Evolutionary conservation across 64 coral and sea anemone genomes (phyloP), one percentile per base, ranked within the genome.

Genomic region (Montipora efflorescens): DNA sequence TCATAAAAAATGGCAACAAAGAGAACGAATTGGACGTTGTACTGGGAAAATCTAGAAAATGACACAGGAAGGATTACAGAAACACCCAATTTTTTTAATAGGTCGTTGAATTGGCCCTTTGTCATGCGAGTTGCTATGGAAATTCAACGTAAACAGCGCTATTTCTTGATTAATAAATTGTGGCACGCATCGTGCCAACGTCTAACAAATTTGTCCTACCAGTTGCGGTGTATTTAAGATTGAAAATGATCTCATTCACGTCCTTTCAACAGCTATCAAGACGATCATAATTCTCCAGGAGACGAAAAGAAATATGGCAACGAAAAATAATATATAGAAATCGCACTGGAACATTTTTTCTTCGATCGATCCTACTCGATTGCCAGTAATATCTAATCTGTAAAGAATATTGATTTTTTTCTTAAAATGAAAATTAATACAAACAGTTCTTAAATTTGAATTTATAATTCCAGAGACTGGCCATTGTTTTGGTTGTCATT

Each of bases 161-260:
- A 86, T 71, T 86, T 86, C 45, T 71, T 52, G 7, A 43, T 58
- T n/a, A 86, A 50, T 71, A n/a, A 86, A 72, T 71, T n/a, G 66
- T 50, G 2, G 82, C 18, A 72, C 36, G 36, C 9, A 50, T 14
- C 47, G 68, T 68, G 67, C 71, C 62, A 71, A 86, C 67, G 20
- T 57, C 53, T 57, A 28, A 50, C 36, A 86, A 86, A 85, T 49
- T 22, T 16, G 22, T 70, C 47, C 67, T 86, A 86, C 82, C 82
- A 86, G 66, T 67, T 86, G 82, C 47, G 62, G 82, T 71, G 66
- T 49, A 86, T 71, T 86, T 22, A 86, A 72, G 61, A 72, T 6
- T 86, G 64, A 59, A 86, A 86, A 86, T 72, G 9, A 71, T 50
- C 13, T 82, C 8, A 64, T 12, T 12, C 14, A 64, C 61, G 61